Evolutionary conservation across 1,140 invertebrate species (phyloP).

Genomic region (Drosophila pruinosa): DNA sequence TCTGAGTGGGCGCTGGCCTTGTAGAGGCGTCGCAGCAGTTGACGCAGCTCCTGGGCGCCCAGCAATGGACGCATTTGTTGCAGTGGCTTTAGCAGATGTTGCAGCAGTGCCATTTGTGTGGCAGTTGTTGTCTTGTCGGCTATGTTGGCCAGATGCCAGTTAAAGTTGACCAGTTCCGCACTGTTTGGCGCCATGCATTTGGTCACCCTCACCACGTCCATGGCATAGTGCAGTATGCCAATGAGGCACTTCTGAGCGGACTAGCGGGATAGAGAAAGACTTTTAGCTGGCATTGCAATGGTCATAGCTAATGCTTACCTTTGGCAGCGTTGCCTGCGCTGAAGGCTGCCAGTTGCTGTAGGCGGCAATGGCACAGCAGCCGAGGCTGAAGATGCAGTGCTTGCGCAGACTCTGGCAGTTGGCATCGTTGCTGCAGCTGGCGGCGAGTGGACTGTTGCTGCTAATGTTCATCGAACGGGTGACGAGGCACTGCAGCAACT

Average conservation of each 20-base stretch:
- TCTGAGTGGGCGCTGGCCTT: constrained; percentile 45
- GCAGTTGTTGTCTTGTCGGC: constrained; percentile 14
- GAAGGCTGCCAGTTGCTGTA: constrained; percentile 46
- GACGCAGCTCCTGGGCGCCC: constrained; percentile 4
- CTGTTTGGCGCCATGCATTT: constrained; percentile 43
- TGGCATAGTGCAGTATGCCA: constrained; percentile 8
- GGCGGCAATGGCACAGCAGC: constrained; percentile 32
- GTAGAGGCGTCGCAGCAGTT: constrained; percentile 38
- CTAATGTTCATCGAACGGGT: constrained; percentile 9
- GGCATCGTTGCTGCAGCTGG: constrained; percentile 18
- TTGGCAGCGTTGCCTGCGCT: constrained; percentile 3
- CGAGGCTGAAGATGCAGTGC: constrained; percentile 44
- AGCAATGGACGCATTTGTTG: constrained; percentile 36
- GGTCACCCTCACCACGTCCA: constrained; percentile 35
- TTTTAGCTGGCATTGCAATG: background rate
- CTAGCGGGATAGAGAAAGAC: constrained; percentile 7
- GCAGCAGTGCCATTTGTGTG: constrained; percentile 30
- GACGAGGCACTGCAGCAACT: constrained; percentile 36
- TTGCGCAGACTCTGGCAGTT: constrained; percentile 22
- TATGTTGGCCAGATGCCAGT: constrained; percentile 26
- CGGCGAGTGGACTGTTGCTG: constrained; percentile 24
- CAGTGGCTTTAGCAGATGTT: constrained; percentile 28
- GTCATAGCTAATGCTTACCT: constrained; percentile 19
- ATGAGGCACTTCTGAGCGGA: constrained; percentile 1
- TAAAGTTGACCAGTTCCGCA: constrained; percentile 33